Evolutionary conservation across 2,113 vertebrate genomes (phyloP).

Genomic region (Chloropsis cyanopogon): DNA sequence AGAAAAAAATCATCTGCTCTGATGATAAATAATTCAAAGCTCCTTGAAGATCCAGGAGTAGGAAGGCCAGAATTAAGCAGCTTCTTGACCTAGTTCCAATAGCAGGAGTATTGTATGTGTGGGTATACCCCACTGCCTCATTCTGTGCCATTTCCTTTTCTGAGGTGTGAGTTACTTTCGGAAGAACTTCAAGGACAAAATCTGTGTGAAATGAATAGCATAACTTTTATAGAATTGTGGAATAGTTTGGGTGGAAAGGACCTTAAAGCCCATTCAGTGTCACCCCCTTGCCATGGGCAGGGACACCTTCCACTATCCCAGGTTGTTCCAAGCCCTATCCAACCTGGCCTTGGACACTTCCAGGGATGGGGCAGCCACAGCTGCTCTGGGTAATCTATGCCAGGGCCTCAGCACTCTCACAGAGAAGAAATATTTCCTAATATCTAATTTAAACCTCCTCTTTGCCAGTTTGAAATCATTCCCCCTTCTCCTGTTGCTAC

Average conservation of each 20-base stretch:
- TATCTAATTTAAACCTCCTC: not conserved
- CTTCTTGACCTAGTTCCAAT: not conserved
- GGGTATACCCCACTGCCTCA: accelerated
- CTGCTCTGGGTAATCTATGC: not conserved
- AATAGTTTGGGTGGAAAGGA: not conserved
- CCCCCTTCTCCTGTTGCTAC: not conserved
- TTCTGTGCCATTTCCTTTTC: not conserved
- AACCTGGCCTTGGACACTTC: not conserved
- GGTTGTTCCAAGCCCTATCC: accelerated
- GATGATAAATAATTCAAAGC: conserved; percentile 3
- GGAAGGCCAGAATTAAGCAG: not conserved
- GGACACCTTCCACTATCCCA: not conserved
- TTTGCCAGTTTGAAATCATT: not conserved
- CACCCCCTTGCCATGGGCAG: not conserved
- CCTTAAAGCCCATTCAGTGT: not conserved
- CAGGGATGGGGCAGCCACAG: not conserved
- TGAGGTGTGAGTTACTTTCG: not conserved
- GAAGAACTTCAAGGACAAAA: not conserved
- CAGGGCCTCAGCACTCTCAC: not conserved
- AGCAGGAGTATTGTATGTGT: accelerated
- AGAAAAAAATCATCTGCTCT: not conserved
- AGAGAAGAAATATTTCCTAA: not conserved
- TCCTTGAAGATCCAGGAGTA: not conserved
- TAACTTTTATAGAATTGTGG: not conserved
- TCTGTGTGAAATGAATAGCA: not conserved